These are phyloP conservation scores for Gadopsis bispinosus DNA, from an alignment of 2,797 vertebrate genomes.

Conservation along the genomic window DNA sequence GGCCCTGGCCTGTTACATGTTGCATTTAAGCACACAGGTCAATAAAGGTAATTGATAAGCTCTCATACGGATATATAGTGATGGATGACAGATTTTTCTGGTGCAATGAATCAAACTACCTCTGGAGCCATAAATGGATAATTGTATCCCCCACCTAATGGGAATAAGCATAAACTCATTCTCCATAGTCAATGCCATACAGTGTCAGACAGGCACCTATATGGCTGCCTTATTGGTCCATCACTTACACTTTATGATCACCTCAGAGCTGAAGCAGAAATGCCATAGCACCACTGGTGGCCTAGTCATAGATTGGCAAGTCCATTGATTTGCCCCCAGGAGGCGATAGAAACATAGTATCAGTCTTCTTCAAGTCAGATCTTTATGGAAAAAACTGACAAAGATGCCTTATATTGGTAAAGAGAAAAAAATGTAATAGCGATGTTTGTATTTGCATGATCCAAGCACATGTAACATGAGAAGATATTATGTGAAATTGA, in stretches of 20 bases:
- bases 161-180: slow-evolving; percentile 74
- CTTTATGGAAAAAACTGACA: slow-evolving; percentile 31
- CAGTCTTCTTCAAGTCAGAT: slow-evolving; percentile 50
- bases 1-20: slow-evolving; percentile 61
- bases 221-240: slow-evolving; percentile 71
- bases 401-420: slow-evolving; percentile 3
- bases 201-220: slow-evolving; percentile 44
- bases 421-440: slow-evolving; percentile 13
- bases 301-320: slow-evolving; percentile 65
- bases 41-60: slow-evolving; percentile 82
- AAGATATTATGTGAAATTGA: neutral
- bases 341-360: slow-evolving; percentile 48
- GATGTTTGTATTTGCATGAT: neutral
- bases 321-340: slow-evolving; percentile 67
- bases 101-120: slow-evolving; percentile 65
- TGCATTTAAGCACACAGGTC: slow-evolving; percentile 72
- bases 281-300: slow-evolving; percentile 46
- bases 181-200: slow-evolving; percentile 55
- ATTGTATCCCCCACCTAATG: slow-evolving; percentile 57
- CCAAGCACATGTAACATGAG: neutral
- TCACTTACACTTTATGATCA: slow-evolving; percentile 81
- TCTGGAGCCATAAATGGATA: slow-evolving; percentile 54
- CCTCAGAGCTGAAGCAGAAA: slow-evolving; percentile 41
- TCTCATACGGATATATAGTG: slow-evolving; percentile 76
- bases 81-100: slow-evolving; percentile 70